These are phyloP conservation scores for Agrotis ipsilon DNA, from an alignment of 2,888 invertebrate genomes.

Conservation along the genomic window DNA sequence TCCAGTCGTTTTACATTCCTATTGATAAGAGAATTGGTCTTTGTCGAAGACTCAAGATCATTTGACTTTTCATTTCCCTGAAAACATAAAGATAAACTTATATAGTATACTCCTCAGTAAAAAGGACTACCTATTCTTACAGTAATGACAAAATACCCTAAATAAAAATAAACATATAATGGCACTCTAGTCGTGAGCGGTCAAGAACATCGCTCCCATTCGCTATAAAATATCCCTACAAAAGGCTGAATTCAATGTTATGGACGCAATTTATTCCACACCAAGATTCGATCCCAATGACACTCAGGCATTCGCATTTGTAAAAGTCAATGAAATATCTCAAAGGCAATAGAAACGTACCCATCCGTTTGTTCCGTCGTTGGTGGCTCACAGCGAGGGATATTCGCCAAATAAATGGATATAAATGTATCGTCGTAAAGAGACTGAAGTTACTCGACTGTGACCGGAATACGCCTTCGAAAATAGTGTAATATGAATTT, in stretches of 20 bases:
- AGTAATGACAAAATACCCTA: not conserved
- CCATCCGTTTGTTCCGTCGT: constrained; percentile 74
- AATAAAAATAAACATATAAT: constrained; percentile 11
- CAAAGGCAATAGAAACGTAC: constrained; percentile 78
- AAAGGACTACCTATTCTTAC: no score
- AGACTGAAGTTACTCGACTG: constrained; percentile 67
- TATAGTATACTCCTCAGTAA: no score
- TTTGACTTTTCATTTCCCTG: not conserved
- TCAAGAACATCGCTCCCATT: constrained; percentile 22
- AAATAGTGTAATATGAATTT: constrained; percentile 56
- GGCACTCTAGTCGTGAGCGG: constrained; percentile 4
- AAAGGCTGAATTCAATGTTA: constrained; percentile 61
- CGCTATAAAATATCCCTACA: constrained; percentile 47
- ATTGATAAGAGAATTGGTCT: not conserved
- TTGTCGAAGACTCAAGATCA: not conserved
- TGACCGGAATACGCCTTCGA: constrained; percentile 64
- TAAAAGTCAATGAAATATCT: constrained; percentile 81
- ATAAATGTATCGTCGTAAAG: constrained; percentile 75
- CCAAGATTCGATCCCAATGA: constrained; percentile 68
- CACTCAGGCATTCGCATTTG: constrained; percentile 75
- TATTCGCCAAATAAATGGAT: constrained; percentile 78
- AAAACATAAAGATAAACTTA: not conserved
- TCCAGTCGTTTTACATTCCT: no score
- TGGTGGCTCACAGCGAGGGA: constrained; percentile 71
- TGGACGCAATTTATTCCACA: constrained; percentile 63